Evolutionary conservation across 2,113 vertebrate species (phyloP).

Genomic region (Oophaga pumilio): DNA sequence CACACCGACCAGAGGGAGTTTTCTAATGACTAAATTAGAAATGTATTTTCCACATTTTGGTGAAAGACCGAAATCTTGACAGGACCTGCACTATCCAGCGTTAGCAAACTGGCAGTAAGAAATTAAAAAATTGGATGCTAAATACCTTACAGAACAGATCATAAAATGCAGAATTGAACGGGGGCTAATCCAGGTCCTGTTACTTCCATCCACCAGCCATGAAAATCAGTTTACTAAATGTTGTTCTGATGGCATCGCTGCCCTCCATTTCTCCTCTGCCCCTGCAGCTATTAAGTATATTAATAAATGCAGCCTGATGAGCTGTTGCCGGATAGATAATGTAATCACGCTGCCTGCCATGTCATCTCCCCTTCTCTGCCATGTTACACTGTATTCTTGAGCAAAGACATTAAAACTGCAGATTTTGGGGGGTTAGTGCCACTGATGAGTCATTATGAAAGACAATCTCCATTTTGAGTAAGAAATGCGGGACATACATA

Average conservation of each 20-base stretch:
- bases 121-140: background rate
- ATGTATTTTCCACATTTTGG: background rate
- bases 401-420: background rate
- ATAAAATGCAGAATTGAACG: background rate
- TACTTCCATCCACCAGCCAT: background rate
- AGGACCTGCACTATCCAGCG: background rate
- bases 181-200: background rate
- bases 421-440: background rate
- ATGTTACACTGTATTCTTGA: background rate
- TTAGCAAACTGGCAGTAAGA: background rate
- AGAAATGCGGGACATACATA: background rate
- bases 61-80: background rate
- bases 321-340: background rate
- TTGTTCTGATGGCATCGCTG: background rate
- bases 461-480: background rate
- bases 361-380: background rate
- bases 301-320: slow-evolving; percentile 14
- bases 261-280: slow-evolving; percentile 8
- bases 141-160: background rate
- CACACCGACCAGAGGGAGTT: too few species aligned
- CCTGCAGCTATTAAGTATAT: background rate
- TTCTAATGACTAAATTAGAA: background rate
- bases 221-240: background rate
- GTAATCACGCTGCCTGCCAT: background rate
- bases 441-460: background rate